Conservation (phyloP, 2,888 invertebrate species). For the Caenorhabditis sinica region DNA sequence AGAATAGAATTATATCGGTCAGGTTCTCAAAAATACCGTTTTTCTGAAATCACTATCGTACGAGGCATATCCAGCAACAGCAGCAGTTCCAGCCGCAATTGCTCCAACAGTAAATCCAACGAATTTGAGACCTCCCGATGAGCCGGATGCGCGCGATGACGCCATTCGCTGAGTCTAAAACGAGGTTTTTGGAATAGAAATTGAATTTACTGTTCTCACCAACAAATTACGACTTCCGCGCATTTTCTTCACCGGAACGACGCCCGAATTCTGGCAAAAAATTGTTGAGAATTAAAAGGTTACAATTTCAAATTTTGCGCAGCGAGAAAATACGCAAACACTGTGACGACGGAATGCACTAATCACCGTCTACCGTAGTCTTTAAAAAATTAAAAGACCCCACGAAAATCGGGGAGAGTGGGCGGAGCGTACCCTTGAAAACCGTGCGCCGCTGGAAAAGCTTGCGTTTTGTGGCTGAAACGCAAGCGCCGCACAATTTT, state of each 20-base stretch:
- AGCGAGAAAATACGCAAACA: no score
- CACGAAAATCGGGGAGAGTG: no score
- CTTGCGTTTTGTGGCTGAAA: no score
- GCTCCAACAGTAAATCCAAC: constrained; percentile 42
- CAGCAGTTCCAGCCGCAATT: constrained; percentile 46
- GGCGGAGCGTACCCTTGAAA: no score
- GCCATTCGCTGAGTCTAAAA: constrained; percentile 52
- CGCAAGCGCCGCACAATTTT: no score
- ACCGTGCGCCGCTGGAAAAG: no score
- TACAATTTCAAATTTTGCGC: no score
- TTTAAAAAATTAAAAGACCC: no score
- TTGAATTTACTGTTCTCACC: constrained; percentile 24
- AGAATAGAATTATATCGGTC: neutral
- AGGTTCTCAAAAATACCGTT: constrained; percentile 34
- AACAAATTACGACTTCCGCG: constrained; percentile 42
- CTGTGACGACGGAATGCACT: no score
- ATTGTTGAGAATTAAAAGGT: no score
- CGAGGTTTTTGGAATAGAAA: neutral
- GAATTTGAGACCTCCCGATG: constrained; percentile 52
- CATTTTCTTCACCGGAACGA: constrained; percentile 6
- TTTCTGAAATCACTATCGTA: constrained; percentile 59
- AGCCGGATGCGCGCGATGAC: constrained; percentile 35
- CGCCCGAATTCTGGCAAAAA: no score
- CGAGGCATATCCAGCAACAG: constrained; percentile 60
- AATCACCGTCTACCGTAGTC: no score